These are phyloP conservation scores for Trypoxylus dichotomus DNA, from an alignment of 1,140 invertebrate genomes.

Conservation along the genomic window DNA sequence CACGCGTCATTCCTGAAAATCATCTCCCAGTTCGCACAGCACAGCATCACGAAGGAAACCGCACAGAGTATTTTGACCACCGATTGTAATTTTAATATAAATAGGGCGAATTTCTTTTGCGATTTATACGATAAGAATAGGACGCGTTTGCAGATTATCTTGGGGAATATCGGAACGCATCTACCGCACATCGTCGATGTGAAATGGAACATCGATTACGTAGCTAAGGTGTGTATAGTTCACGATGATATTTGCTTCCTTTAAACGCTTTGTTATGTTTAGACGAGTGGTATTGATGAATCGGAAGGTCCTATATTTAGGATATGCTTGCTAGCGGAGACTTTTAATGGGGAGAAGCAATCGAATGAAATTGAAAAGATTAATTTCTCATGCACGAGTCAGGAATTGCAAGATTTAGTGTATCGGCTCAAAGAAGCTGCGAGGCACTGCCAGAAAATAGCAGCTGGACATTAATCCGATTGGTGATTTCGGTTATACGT, in stretches of 20 bases:
- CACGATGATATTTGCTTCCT: background rate
- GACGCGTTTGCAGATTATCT: conserved; percentile 48
- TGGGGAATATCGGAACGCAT: conserved; percentile 56
- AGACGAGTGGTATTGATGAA: conserved; percentile 54
- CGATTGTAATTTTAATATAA: conserved; percentile 44
- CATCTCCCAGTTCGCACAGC: conserved; percentile 53
- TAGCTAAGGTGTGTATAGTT: conserved; percentile 54
- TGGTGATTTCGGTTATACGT: too few species aligned
- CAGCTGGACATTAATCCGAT: background rate
- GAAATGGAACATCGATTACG: conserved; percentile 66
- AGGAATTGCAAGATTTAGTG: conserved; percentile 68
- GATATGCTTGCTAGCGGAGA: conserved; percentile 52
- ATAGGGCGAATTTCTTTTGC: conserved; percentile 50
- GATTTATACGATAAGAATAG: conserved; percentile 52
- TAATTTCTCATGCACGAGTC: conserved; percentile 62
- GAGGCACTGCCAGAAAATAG: conserved; percentile 62
- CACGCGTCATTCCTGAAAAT: conserved; percentile 53
- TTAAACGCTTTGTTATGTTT: conserved; percentile 35
- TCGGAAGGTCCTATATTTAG: conserved; percentile 53
- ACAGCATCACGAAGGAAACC: conserved; percentile 51
- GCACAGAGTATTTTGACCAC: conserved; percentile 48
- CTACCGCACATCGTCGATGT: conserved; percentile 66
- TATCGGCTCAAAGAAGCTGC: conserved; percentile 67
- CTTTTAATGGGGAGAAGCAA: conserved; percentile 52
- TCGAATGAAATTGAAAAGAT: conserved; percentile 54